Conservation (phyloP, 2,888 invertebrate species). For the Unio delphinus region DNA sequence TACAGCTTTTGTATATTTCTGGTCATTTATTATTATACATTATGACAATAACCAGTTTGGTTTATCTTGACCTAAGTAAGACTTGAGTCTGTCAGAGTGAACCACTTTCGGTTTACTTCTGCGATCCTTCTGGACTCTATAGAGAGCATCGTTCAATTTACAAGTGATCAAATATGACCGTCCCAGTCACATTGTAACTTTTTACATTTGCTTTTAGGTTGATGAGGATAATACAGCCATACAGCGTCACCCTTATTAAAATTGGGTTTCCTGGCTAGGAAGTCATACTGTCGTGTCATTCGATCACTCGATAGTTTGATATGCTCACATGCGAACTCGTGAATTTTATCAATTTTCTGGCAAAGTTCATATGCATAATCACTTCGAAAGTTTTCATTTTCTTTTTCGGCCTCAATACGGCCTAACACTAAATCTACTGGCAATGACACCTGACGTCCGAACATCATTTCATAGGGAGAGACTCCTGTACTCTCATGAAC, state of each 20-base stretch:
- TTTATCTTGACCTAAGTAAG: too few species aligned
- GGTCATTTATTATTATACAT: too few species aligned
- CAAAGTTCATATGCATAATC: slow-evolving; percentile 20
- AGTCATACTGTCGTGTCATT: slow-evolving; percentile 18
- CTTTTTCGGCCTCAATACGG: neutral
- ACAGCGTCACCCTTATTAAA: slow-evolving; percentile 10
- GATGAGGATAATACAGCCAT: slow-evolving; percentile 24
- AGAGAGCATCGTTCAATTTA: slow-evolving; percentile 8
- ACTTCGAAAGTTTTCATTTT: slow-evolving; percentile 9
- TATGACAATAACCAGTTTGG: too few species aligned
- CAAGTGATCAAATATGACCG: slow-evolving; percentile 16
- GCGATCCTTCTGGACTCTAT: slow-evolving; percentile 5
- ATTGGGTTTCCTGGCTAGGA: slow-evolving; percentile 8
- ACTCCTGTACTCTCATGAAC: slow-evolving; percentile 17
- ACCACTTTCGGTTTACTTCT: too few species aligned
- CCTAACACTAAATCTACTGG: slow-evolving; percentile 23
- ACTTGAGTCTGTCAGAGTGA: too few species aligned
- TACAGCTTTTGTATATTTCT: too few species aligned
- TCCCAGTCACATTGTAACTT: slow-evolving; percentile 21
- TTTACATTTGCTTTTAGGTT: neutral
- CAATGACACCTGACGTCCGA: slow-evolving; percentile 13
- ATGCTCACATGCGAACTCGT: slow-evolving; percentile 45
- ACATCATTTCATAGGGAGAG: slow-evolving; percentile 19
- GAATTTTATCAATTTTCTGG: slow-evolving; percentile 84
- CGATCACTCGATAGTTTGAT: slow-evolving; percentile 8